A percentile compares a stretch with the other conserved stretches of the same genome.
Evolutionary conservation across 2,113 vertebrate genomes (phyloP).

Genomic region (Rynchops niger): DNA sequence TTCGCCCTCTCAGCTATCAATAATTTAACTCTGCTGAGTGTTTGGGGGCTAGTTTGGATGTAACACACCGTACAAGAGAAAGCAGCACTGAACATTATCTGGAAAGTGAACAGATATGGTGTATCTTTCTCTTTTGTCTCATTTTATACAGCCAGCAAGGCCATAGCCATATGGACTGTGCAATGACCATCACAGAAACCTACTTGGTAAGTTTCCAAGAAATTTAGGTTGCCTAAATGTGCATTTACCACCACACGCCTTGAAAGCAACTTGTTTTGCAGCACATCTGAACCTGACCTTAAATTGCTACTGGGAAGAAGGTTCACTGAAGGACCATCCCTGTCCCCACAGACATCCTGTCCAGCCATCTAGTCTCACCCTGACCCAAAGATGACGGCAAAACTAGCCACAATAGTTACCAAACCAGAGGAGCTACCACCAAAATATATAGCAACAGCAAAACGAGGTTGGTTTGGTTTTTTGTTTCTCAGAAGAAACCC

Average conservation of each 20-base stretch:
- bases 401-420: not conserved
- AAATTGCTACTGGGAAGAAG: not conserved
- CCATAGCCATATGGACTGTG: not conserved
- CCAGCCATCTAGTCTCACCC: not conserved
- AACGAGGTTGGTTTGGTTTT: not conserved
- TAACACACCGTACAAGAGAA: not conserved
- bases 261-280: not conserved
- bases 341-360: not conserved
- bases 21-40: not conserved
- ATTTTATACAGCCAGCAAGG: not conserved
- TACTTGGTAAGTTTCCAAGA: not conserved
- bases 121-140: not conserved
- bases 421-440: not conserved
- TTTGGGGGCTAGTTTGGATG: not conserved
- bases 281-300: not conserved
- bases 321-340: not conserved
- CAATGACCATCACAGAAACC: not conserved
- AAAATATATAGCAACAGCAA: not conserved
- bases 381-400: not conserved
- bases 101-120: not conserved
- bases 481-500: not conserved
- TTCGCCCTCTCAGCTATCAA: not conserved
- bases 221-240: not conserved
- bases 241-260: not conserved
- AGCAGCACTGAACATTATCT: not conserved